Base-by-base conservation (phyloP, 2,888 invertebrate genomes). In the Anoncus sp. region DNA sequence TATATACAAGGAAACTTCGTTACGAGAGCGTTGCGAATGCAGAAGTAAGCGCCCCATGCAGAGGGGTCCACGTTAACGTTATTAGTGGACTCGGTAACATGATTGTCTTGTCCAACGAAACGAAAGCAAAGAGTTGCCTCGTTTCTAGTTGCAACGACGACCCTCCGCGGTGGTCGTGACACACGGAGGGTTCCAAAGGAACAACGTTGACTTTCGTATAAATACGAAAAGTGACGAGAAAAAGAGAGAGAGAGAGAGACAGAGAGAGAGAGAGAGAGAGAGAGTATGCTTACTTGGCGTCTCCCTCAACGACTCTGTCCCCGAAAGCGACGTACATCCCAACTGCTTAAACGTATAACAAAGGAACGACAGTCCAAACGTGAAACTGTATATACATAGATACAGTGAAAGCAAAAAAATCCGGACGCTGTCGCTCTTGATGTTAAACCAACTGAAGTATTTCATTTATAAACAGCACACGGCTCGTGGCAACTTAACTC, bases 21-120 rank as follows among this genome's bases (percentile, higher is more conserved):
- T 81, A 81, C 77, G 66, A 45, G 57, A 67, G 63, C 63, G 60
- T 70, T 67, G 49, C 62, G 70, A 79, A 75, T 81, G 74, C 77
- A 77, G 49, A 77, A 77, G 69, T 55, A 72, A 66, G 69, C 45
- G 24, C 38, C 38, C 35, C 24, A 7, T n/a, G 47, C n/a, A n/a
- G 47, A 31, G 31, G 45, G 71, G 59, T 66, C 10, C 45, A 65
- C 75, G 71, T 70, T 79, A 82, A 82, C 72, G 63, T 77, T 60
- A 74, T 82, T 82, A 81, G 75, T 55, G 53, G 73, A 77, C 73
- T 79, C 79, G 57, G 71, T 79, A 82, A 82, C 81, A 62, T 65
- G 74, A 82, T 82, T 82, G 81, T 71, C 77, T 78, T 77, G 70
- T 79, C 80, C 77, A 75, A 70, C 73, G 75, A 75, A 81, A 79